A percentile compares a stretch with the other conserved stretches of the same genome.
These are phyloP conservation scores for Poicephalus gulielmi DNA, from an alignment of 2,113 vertebrate genomes.

Conservation along the genomic window DNA sequence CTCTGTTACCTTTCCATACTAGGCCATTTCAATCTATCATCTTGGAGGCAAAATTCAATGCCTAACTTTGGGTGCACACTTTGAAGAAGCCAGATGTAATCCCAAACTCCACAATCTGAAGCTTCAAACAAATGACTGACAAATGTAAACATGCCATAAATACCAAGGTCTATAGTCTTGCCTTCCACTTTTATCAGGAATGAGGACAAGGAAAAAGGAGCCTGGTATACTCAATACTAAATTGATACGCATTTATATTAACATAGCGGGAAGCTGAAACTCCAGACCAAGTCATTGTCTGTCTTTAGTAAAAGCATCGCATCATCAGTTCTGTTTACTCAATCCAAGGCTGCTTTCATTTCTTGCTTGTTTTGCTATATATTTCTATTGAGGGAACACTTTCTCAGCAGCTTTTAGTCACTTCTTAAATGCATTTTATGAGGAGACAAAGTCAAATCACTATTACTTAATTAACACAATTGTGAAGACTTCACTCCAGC, in stretches of 20 bases:
- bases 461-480: constrained; percentile 86
- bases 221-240: constrained; percentile 21
- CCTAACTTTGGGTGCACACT: not conserved
- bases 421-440: constrained; percentile 78
- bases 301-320: constrained; percentile 65
- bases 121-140: not conserved
- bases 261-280: constrained; percentile 57
- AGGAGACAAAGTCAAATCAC: constrained; percentile 82
- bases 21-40: not conserved
- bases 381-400: constrained; percentile 74
- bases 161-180: not conserved
- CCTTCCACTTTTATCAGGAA: constrained; percentile 19
- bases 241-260: constrained; percentile 62
- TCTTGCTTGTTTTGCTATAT: constrained; percentile 72
- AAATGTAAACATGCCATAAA: constrained; percentile 5
- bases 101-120: not conserved
- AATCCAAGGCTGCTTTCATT: constrained; percentile 54
- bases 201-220: constrained; percentile 10
- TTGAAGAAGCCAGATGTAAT: not conserved
- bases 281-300: constrained; percentile 45
- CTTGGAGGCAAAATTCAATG: not conserved
- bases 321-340: constrained; percentile 72
- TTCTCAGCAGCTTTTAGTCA: constrained; percentile 78
- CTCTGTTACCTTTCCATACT: not conserved
- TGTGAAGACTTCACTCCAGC: constrained; percentile 81